A percentile compares a stretch with the other conserved stretches of the same genome.
Conservation (phyloP, 1,140 invertebrate species). For the Contarinia nasturtii region DNA sequence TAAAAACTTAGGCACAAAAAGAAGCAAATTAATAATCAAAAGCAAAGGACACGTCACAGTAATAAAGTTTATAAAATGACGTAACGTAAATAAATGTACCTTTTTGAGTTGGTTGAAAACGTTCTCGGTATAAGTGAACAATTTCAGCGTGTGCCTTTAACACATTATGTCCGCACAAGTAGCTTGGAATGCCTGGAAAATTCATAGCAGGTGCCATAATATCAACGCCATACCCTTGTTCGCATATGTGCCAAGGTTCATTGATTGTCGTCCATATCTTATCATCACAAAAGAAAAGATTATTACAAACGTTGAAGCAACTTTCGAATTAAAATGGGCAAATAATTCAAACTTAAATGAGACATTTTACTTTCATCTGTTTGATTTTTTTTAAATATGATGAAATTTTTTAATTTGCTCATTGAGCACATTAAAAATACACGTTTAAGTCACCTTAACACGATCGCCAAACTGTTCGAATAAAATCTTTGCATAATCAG, state of each 20-base stretch:
- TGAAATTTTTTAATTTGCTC: background rate
- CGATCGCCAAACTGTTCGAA: constrained; percentile 36
- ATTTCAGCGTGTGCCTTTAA: constrained; percentile 41
- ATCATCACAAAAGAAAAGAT: too few species aligned
- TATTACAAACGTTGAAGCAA: too few species aligned
- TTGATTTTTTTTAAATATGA: too few species aligned
- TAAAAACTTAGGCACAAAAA: too few species aligned
- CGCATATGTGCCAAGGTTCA: constrained; percentile 44
- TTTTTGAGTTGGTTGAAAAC: constrained; percentile 34
- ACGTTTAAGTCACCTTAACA: constrained; percentile 20
- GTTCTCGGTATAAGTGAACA: constrained; percentile 40
- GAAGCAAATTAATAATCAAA: too few species aligned
- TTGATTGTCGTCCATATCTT: constrained; percentile 49
- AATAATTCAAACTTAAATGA: too few species aligned
- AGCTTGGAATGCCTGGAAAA: constrained; percentile 34
- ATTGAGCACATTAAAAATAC: too few species aligned
- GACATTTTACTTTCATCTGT: too few species aligned
- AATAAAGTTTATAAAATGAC: too few species aligned
- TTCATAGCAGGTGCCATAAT: constrained; percentile 34
- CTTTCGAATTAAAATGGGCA: too few species aligned
- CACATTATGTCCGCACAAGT: constrained; percentile 39
- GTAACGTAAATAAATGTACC: too few species aligned
- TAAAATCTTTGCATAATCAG: constrained; percentile 35
- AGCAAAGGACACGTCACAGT: too few species aligned
- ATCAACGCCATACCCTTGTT: constrained; percentile 36